Base-by-base conservation (phyloP, 1,140 invertebrate species). In the Chelonus insularis region DNA sequence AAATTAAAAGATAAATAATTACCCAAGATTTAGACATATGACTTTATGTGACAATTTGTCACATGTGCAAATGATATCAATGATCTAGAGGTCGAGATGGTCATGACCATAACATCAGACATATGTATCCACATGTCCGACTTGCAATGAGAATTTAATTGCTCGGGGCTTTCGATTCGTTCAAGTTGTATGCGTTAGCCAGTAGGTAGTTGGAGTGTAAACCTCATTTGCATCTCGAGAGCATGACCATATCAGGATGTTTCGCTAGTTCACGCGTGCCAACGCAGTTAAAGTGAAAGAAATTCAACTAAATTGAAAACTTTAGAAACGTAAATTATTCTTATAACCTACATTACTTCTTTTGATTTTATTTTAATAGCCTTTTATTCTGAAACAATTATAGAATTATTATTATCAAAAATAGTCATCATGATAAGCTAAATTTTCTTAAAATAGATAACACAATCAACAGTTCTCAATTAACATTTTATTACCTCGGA, bases 141-240 rank as follows among this genome's bases (percentile, higher is more conserved):
- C 63, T 75, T 71, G 68, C 67, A 74, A 75, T 75, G 74, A 75
- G 74, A 72, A 74, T 77, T 77, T 78, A 77, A 79, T 79, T 78
- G 73, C 74, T 65, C 63, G n/a, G 18, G 48, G 47, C 64, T 60
- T 68, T 68, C 48, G 32, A 34, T 52, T 58, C 29, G 37, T 57
- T 51, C 47, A 37, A 52, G 37, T 63, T 34, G 18, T 20, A 36
- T 36, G 37, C 16, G n/a, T 23, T 9, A 21, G n/a, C 23, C 20
- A 16, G 5, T 7, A 16, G 21, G 58, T 57, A 51, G 52, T 64
- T 48, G 62, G 63, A 66, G 45, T 66, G 58, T 52, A 60, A 55
- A 62, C 68, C 68, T 71, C 65, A 74, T 72, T 72, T 72, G 68
- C 70, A 72, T 76, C 52, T 50, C 55, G 55, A 57, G 59, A 69